Conservation (phyloP, 2,888 invertebrate species). For the Microchrysa polita region DNA sequence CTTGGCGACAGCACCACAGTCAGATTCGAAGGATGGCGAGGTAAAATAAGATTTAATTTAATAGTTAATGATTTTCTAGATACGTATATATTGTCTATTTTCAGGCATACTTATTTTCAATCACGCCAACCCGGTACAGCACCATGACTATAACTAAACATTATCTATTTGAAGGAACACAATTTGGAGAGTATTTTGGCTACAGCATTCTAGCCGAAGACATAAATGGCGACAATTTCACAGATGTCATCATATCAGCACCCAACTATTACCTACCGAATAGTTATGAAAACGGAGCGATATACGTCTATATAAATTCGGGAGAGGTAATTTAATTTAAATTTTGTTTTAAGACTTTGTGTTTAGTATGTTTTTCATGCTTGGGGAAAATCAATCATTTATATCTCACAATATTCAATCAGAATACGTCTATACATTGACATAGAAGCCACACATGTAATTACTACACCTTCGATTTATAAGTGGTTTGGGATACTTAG, state of each 20-base stretch:
- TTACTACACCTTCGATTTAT: too few relatives aligned
- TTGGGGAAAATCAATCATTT: too few relatives aligned
- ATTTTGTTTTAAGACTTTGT: neutral
- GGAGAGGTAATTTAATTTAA: constrained; percentile 59
- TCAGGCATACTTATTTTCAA: constrained; percentile 60
- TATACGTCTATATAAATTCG: constrained; percentile 63
- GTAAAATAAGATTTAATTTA: constrained; percentile 48
- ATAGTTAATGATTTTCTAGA: neutral
- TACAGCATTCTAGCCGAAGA: constrained; percentile 71
- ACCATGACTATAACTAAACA: constrained; percentile 55
- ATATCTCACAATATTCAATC: too few relatives aligned
- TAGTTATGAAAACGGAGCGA: constrained; percentile 63
- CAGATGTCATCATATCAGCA: constrained; percentile 74
- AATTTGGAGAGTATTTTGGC: constrained; percentile 75
- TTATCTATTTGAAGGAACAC: constrained; percentile 63
- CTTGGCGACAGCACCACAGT: constrained; percentile 64
- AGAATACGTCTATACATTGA: too few relatives aligned
- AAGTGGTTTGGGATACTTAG: too few relatives aligned
- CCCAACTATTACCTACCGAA: constrained; percentile 64
- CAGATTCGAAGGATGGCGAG: constrained; percentile 62
- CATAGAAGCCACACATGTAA: too few relatives aligned
- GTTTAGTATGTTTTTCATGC: too few relatives aligned
- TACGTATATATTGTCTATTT: neutral
- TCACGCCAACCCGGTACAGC: constrained; percentile 45
- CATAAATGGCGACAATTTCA: constrained; percentile 70